Evolutionary conservation across 2,113 vertebrate genomes (phyloP), one percentile per base, ranked within the genome.

Genomic region (Dermatemys mawii): DNA sequence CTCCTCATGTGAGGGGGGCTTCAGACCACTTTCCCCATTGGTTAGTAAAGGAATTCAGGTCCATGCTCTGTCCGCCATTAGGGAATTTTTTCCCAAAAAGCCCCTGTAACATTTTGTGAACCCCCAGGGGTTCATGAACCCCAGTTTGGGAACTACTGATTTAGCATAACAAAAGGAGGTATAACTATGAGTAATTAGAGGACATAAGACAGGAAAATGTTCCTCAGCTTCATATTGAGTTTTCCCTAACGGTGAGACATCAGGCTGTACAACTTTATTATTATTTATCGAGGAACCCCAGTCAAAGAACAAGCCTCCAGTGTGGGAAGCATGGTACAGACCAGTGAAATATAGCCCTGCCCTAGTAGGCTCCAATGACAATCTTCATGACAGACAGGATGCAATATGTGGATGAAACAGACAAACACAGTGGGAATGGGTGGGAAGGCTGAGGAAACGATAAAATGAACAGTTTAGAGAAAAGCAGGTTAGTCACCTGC

Each of bases 131-230:
- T n/a, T n/a, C n/a, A n/a, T n/a, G n/a, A n/a, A n/a, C n/a, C n/a
- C n/a, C n/a, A n/a, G n/a, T n/a, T n/a, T n/a, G n/a, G n/a, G n/a
- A n/a, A n/a, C n/a, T n/a, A n/a, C n/a, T n/a, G n/a, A n/a, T n/a
- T 87, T 86, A 86, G 86, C 54, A 63, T 63, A 95, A 92, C 84
- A 93, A 87, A 90, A 32, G 73, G 85, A 89, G 70, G 86, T 48
- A 90, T 24, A 93, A 75, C 35, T 79, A 78, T 10, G 44, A 92
- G 11, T 88, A 93, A 93, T 19, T 54, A 63, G 73, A 91, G 73
- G 88, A 95, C 96, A 86, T 44, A 41, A 78, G 78, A 53, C 93
- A 90, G n/a, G 27, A 93, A 93, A 93, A 90, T 48, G 11, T 50
- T 32, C 55, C 26, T 76, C 1, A 3, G 49, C 38, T 91, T 91